Percentiles rank a stretch among this genome's conserved stretches.
phyloP scores from a whole-genome alignment of 1,140 invertebrate genomes.

The Gonatopus flavifemur region DNA sequence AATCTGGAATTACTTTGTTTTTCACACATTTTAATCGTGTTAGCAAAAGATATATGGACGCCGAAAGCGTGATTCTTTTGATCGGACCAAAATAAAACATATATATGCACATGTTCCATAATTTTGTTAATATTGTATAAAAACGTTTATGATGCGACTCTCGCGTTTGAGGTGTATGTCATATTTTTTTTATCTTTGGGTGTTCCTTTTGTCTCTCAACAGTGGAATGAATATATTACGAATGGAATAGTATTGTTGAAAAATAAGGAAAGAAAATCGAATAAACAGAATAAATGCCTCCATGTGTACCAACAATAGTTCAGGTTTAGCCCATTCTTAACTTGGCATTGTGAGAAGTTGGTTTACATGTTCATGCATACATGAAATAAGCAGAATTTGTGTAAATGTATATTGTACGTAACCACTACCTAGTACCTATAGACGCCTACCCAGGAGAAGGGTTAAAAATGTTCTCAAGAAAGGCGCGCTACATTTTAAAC shows the following conservation, averaged over 20 bases:
- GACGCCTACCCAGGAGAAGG: constrained; percentile 27
- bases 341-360: no score
- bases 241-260: no score
- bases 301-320: no score
- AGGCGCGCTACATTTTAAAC: constrained; percentile 51
- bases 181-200: not conserved
- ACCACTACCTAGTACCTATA: constrained; percentile 47
- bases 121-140: constrained; percentile 54
- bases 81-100: constrained; percentile 32
- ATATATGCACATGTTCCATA: constrained; percentile 46
- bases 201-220: not conserved
- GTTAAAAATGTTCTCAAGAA: no score
- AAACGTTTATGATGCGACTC: constrained; percentile 39
- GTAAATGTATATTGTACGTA: constrained; percentile 46
- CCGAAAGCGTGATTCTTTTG: constrained; percentile 22
- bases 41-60: constrained; percentile 7
- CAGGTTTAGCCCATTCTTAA: no score
- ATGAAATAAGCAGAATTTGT: no score
- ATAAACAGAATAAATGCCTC: no score
- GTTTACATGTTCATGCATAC: no score
- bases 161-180: constrained; percentile 11
- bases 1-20: no score
- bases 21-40: no score
- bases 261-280: no score
- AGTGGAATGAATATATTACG: no score